Conservation (phyloP, 2,888 invertebrate species). For the Drosophila anomalipes region DNA sequence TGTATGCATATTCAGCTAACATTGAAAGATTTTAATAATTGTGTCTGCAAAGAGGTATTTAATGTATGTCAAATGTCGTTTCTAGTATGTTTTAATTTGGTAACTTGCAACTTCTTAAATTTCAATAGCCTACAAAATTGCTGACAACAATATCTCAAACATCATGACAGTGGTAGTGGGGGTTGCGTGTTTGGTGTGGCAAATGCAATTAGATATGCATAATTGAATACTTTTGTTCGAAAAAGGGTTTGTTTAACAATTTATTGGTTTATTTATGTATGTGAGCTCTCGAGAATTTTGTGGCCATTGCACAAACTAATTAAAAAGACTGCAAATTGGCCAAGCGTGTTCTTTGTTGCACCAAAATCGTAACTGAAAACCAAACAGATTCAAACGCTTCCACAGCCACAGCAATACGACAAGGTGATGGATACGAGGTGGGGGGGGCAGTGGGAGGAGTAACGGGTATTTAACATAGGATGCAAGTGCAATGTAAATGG, state of each 20-base stretch:
- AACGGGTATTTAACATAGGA: not conserved
- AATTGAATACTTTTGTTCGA: slow-evolving; percentile 60
- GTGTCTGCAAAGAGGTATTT: not conserved
- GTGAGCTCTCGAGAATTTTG: slow-evolving; percentile 16
- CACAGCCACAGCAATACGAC: slow-evolving; percentile 5
- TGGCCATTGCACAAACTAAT: slow-evolving; percentile 64
- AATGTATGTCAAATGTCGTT: not conserved
- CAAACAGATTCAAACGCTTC: slow-evolving; percentile 54
- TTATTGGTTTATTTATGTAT: slow-evolving; percentile 41
- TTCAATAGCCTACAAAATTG: not conserved
- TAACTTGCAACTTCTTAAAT: not conserved
- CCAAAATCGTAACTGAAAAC: slow-evolving; percentile 22
- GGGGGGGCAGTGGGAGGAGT: not conserved
- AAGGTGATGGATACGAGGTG: not conserved
- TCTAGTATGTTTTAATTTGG: not conserved
- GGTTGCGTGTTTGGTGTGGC: slow-evolving; percentile 16
- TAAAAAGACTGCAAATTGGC: slow-evolving; percentile 63
- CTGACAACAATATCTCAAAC: not conserved
- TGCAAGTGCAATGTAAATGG: slow-evolving; percentile 43
- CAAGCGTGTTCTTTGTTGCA: slow-evolving; percentile 17
- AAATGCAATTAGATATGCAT: slow-evolving; percentile 57
- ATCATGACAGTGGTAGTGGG: not conserved
- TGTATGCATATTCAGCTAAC: too few species aligned
- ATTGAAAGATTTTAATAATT: not conserved
- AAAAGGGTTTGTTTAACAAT: slow-evolving; percentile 43